Percentiles rank a stretch among this genome's conserved stretches.
These are phyloP conservation scores for Phthorimaea operculella DNA, from an alignment of 1,140 invertebrate genomes.

Conservation along the genomic window DNA sequence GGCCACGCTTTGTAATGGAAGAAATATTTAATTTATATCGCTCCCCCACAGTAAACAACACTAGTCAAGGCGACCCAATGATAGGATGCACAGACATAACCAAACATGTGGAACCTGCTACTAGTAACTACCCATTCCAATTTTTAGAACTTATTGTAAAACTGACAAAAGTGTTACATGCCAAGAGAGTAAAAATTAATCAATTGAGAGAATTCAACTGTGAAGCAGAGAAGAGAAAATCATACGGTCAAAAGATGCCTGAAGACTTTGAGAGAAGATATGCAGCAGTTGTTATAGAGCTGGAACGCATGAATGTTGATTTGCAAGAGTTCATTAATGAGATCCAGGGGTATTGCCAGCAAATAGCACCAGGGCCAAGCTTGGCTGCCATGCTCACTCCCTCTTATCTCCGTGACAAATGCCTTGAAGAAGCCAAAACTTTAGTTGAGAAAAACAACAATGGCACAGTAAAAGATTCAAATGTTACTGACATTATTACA, in stretches of 20 bases:
- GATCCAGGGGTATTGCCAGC: slow-evolving; percentile 86
- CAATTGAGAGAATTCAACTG: slow-evolving; percentile 89
- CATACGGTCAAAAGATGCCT: slow-evolving; percentile 79
- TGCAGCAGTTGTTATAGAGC: slow-evolving; percentile 87
- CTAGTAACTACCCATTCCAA: slow-evolving; percentile 87
- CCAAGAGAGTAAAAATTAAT: slow-evolving; percentile 86
- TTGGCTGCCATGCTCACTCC: slow-evolving; percentile 90
- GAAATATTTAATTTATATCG: slow-evolving; percentile 54
- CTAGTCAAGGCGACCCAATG: slow-evolving; percentile 64
- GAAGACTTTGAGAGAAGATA: slow-evolving; percentile 92
- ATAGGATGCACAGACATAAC: slow-evolving; percentile 62
- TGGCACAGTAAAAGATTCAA: slow-evolving; percentile 69
- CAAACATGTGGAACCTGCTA: slow-evolving; percentile 61
- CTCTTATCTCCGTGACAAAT: slow-evolving; percentile 86
- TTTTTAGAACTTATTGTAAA: slow-evolving; percentile 88
- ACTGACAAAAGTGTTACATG: slow-evolving; percentile 85
- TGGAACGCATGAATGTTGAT: slow-evolving; percentile 92
- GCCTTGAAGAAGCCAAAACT: slow-evolving; percentile 82
- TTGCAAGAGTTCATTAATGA: slow-evolving; percentile 86
- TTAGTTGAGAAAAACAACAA: slow-evolving; percentile 84
- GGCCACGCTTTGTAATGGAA: slow-evolving; percentile 74
- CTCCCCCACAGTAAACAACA: slow-evolving; percentile 34
- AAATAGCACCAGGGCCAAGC: slow-evolving; percentile 89
- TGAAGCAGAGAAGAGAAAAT: slow-evolving; percentile 88
- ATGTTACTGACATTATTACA: slow-evolving; percentile 82